These are phyloP conservation scores for Herminia tarsipennalis DNA, from an alignment of 2,888 invertebrate genomes.

Conservation along the genomic window DNA sequence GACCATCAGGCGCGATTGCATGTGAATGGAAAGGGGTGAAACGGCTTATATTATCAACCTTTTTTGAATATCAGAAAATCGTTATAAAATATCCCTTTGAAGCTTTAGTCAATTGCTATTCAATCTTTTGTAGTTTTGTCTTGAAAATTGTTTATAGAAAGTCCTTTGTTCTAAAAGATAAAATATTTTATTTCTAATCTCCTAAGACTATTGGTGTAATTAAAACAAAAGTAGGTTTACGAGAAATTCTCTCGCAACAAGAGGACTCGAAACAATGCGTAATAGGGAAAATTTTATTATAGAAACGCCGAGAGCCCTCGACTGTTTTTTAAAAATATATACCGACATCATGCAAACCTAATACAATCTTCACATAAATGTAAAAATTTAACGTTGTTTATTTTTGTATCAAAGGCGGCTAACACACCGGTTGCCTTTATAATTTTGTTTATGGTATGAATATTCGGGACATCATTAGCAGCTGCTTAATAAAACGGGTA, in stretches of 20 bases:
- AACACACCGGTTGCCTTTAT: constrained; percentile 3
- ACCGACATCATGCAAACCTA: constrained; percentile 2
- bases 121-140: constrained; percentile 1
- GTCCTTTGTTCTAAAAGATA: not conserved
- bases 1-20: constrained; percentile 28
- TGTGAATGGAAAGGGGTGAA: constrained; percentile 6
- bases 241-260: constrained; percentile 9
- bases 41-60: no score
- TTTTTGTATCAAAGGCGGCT: constrained; percentile 6
- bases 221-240: constrained; percentile 11
- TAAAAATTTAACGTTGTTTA: constrained; percentile 3
- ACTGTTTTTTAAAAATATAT: constrained; percentile 7
- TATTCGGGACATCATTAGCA: not conserved
- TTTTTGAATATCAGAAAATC: not conserved
- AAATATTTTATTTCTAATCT: constrained; percentile 3
- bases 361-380: constrained; percentile 3
- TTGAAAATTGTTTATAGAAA: not conserved
- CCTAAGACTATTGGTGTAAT: constrained; percentile 4
- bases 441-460: not conserved
- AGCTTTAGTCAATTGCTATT: not conserved
- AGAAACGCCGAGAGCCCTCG: constrained; percentile 6
- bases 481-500: not conserved
- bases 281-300: constrained; percentile 12
- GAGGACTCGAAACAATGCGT: constrained; percentile 11
- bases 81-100: not conserved